Evolutionary conservation across 2,888 invertebrate species (phyloP).

Genomic region (Slavum lentiscoides): DNA sequence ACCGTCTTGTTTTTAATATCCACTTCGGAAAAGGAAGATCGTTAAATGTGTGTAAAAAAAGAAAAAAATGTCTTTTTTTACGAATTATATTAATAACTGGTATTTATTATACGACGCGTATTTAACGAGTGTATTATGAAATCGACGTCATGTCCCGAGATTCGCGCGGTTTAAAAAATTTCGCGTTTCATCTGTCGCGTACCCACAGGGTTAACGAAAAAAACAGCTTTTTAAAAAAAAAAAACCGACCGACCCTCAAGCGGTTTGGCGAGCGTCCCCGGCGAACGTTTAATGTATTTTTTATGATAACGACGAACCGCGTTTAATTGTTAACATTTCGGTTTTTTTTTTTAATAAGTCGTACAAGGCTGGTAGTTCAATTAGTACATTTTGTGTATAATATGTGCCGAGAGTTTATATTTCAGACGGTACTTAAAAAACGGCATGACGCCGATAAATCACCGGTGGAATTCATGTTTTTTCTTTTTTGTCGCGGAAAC

Average conservation of each 20-base stretch:
- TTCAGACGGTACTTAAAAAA: slow-evolving; percentile 29
- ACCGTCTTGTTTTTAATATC: too few species aligned
- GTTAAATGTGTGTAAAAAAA: too few species aligned
- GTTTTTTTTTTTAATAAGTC: slow-evolving; percentile 37
- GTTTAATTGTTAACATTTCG: slow-evolving; percentile 32
- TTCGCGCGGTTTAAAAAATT: too few species aligned
- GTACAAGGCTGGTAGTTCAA: slow-evolving; percentile 36
- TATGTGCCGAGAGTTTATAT: slow-evolving; percentile 1
- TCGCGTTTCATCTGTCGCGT: too few species aligned
- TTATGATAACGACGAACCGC: slow-evolving; percentile 34
- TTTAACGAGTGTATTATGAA: too few species aligned
- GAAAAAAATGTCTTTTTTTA: too few species aligned
- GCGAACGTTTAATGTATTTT: slow-evolving; percentile 30
- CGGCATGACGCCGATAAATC: slow-evolving; percentile 2
- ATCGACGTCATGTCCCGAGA: too few species aligned
- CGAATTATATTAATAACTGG: too few species aligned
- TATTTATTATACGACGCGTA: too few species aligned
- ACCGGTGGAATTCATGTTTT: background rate
- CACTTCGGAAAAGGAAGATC: too few species aligned
- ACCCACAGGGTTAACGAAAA: too few species aligned
- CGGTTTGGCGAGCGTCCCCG: background rate
- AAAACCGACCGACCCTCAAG: background rate
- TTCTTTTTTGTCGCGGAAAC: background rate
- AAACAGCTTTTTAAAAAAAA: background rate
- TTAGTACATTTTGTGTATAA: slow-evolving; percentile 33